phyloP scores from a whole-genome alignment of 1,140 invertebrate genomes.

The Cheumatopsyche charites region DNA sequence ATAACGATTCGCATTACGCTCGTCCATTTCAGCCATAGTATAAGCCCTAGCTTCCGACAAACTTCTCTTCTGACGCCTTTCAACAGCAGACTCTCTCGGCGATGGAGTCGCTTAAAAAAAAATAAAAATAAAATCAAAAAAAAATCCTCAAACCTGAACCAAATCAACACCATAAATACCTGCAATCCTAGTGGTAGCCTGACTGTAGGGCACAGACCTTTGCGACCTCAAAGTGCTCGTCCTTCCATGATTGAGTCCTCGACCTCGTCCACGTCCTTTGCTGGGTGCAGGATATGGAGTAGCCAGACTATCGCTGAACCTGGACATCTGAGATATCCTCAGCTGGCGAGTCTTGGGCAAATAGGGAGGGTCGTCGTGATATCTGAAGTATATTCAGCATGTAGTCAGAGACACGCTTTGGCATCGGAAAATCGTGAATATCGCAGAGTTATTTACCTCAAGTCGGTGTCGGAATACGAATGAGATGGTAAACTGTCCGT shows the following conservation, averaged over 20 bases:
- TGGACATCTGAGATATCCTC: conserved; percentile 54
- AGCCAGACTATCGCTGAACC: conserved; percentile 52
- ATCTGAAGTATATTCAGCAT: conserved; percentile 51
- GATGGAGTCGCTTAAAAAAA: conserved; percentile 35
- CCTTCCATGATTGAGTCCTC: conserved; percentile 2
- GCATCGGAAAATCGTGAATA: no score
- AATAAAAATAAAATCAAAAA: neutral
- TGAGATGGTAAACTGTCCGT: conserved; percentile 56
- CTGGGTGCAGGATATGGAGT: neutral
- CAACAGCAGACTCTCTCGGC: conserved; percentile 32
- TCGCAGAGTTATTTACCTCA: conserved; percentile 50
- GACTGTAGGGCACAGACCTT: conserved; percentile 34
- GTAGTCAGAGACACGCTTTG: no score
- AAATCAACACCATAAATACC: conserved; percentile 24
- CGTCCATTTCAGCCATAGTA: conserved; percentile 50
- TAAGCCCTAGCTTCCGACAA: conserved; percentile 39
- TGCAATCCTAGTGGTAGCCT: conserved; percentile 27
- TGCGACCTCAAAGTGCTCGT: conserved; percentile 28
- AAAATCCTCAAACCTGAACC: neutral
- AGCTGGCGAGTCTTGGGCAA: conserved; percentile 46
- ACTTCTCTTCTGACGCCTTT: conserved; percentile 43
- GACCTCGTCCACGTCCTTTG: conserved; percentile 9
- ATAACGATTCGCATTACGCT: conserved; percentile 58
- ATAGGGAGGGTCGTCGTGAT: conserved; percentile 52
- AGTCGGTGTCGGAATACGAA: conserved; percentile 64